These are phyloP conservation scores for Diachasmimorpha longicaudata DNA, from an alignment of 1,140 invertebrate species.

Conservation along the genomic window DNA sequence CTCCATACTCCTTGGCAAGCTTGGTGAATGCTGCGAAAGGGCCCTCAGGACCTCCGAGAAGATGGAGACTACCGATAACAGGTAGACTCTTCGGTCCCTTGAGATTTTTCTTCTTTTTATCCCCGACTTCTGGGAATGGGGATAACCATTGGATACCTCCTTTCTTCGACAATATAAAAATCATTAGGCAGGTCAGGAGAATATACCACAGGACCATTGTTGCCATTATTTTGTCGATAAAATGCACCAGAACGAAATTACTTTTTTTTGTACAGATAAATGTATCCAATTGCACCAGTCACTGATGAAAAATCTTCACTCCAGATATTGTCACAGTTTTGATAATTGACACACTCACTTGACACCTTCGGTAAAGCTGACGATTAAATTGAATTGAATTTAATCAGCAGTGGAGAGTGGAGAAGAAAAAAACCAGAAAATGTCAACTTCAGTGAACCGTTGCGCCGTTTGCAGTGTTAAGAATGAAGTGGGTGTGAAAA, in stretches of 20 bases:
- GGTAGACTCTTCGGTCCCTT: slow-evolving; percentile 73
- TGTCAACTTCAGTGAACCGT: no score
- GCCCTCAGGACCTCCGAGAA: slow-evolving; percentile 69
- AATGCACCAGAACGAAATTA: no score
- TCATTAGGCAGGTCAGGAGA: neutral
- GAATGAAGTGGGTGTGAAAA: slow-evolving; percentile 12
- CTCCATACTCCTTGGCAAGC: slow-evolving; percentile 74
- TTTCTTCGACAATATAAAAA: neutral
- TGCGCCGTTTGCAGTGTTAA: neutral
- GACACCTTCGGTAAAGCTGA: no score
- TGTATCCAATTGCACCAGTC: no score
- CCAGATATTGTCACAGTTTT: no score
- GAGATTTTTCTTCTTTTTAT: slow-evolving; percentile 45
- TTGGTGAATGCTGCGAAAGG: slow-evolving; percentile 77
- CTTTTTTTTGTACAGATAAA: no score
- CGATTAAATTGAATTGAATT: no score
- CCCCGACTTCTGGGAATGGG: neutral
- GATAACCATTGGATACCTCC: neutral
- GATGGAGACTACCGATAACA: slow-evolving; percentile 74
- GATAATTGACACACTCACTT: no score
- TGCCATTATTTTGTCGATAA: neutral
- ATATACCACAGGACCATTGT: slow-evolving; percentile 6
- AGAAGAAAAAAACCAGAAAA: no score
- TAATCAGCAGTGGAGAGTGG: no score
- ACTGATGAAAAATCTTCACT: no score